Percentiles rank a stretch among this genome's conserved stretches.
Evolutionary conservation across 2,113 vertebrate species (phyloP).

Genomic region (Cyanistes caeruleus): DNA sequence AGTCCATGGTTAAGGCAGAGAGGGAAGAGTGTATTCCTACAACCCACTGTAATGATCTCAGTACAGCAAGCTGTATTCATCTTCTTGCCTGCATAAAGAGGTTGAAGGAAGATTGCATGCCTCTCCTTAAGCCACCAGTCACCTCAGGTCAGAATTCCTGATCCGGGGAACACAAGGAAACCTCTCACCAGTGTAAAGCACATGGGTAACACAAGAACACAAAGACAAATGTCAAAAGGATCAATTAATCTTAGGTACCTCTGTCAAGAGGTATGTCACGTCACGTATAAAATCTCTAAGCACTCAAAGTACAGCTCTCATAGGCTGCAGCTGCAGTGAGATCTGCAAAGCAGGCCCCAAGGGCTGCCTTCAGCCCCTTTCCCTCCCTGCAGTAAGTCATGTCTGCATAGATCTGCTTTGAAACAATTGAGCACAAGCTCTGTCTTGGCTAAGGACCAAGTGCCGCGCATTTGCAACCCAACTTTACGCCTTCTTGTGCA

Average conservation of each 20-base stretch:
- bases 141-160: background rate
- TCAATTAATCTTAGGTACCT: background rate
- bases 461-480: conserved; percentile 31
- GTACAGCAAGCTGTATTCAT: background rate
- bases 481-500: conserved; percentile 31
- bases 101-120: background rate
- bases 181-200: background rate
- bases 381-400: background rate
- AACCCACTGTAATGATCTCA: background rate
- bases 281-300: background rate
- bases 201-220: background rate
- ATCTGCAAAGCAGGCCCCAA: background rate
- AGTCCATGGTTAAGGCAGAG: background rate
- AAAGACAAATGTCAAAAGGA: background rate
- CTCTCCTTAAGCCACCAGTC: background rate
- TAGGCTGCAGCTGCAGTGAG: background rate
- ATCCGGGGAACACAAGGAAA: background rate
- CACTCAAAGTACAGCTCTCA: background rate
- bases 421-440: conserved; percentile 43
- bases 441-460: conserved; percentile 28
- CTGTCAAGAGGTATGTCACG: background rate
- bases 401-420: background rate
- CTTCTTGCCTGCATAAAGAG: background rate
- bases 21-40: background rate
- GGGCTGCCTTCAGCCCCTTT: background rate